Evolutionary conservation across 2,113 vertebrate genomes (phyloP), one percentile per base, ranked within the genome.

Genomic region (Nibea albiflora): DNA sequence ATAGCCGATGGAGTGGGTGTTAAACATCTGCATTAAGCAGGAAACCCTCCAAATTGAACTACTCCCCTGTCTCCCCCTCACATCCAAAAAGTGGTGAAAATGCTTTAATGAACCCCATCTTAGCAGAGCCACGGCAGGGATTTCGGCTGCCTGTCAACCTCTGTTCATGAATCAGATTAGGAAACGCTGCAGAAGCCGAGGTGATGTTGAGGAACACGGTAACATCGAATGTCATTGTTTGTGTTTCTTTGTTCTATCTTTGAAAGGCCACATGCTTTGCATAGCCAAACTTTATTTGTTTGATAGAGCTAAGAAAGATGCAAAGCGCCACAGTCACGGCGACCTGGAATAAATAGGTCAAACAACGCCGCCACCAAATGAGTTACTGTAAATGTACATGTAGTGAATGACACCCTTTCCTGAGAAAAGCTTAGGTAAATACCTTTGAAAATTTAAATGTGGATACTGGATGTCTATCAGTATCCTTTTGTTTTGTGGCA

Each of bases 211-310:
- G 47, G 69, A 88, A 89, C 65, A 60, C 54, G 53, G 22, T 9
- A 9, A 39, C 35, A 39, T 39, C 50, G 60, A 50, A 64, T 86
- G 88, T 82, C 73, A 90, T 87, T 87, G 70, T 86, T 60, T 58
- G 24, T 26, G 44, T 39, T 39, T 39, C 35, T 39, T 39, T 39
- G 66, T 66, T 79, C 26, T 76, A 42, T 85, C 81, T 82, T 73
- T 85, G 81, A 78, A 83, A 81, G 47, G 56, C 74, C 72, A 73
- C 62, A 64, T 9, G 50, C 62, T 95, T 95, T 94, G 90, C 92
- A 94, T 95, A 82, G 14, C 80, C 71, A 77, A 86, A 73, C 80
- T 77, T 57, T 17, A 91, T 92, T 93, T 94, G 90, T 93, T 92
- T 94, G 81, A 50, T 46, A 78, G 66, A 76, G 85, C 31, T 26